Evolutionary conservation across 2,113 vertebrate species (phyloP), one percentile per base, ranked within the genome.

Genomic region (Sporophila hypoxantha): DNA sequence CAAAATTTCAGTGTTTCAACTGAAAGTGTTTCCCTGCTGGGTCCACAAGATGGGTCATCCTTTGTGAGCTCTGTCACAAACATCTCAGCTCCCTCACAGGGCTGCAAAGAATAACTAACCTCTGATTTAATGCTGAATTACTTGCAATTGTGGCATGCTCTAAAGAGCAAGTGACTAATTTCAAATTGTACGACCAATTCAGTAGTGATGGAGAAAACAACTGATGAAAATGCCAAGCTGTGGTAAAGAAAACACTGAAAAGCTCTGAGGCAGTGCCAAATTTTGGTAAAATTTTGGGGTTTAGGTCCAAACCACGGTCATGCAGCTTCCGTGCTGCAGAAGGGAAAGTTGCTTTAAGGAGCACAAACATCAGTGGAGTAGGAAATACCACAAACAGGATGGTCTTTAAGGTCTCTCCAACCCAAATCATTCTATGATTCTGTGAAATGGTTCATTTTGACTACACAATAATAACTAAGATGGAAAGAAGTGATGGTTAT

Each of bases 291-390:
- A 39, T 37, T 50, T 50, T 61, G 62, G 18, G n/a, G 9, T 21
- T 65, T 29, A 18, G 23, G 15, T 64, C 36, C 53, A 81, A 76
- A 69, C 3, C 23, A 11, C 3, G 2, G 8, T 17, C 0, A 0
- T 32, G 26, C 23, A 85, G 27, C 62, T 78, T 64, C 66, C 23
- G 2, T 26, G 44, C 29, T 70, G 29, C 30, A 41, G 57, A 27
- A 30, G 3, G 56, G n/a, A 75, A 85, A 83, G 7, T 7, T 34
- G 15, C 29, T 55, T 55, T 6, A 39, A 42, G 49, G 15, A 64
- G 15, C 18, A 76, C 12, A 70, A 46, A 46, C 23, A 39, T 32
- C 19, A 39, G 10, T 7, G 27, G 49, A 66, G 29, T 11, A 68
- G 53, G 55, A 81, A 75, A 60, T 26, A 30, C 29, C 27, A n/a